phyloP scores from a whole-genome alignment of 2,888 invertebrate species.

The Pachydiplax longipennis region DNA sequence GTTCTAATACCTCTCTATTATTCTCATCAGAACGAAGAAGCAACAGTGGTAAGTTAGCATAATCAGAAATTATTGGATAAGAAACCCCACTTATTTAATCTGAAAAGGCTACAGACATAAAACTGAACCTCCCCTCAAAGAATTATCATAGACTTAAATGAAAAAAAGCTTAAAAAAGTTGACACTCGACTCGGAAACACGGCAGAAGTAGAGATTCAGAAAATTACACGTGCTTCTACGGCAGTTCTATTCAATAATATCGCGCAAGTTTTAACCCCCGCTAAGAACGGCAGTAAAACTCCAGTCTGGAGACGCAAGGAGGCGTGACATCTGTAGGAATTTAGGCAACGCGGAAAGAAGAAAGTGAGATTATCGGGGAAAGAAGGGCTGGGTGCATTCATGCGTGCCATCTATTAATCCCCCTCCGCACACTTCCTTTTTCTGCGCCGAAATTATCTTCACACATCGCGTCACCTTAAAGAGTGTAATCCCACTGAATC shows the following conservation, averaged over 20 bases:
- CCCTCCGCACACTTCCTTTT: not conserved
- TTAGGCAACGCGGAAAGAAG: not conserved
- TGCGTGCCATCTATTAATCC: slow-evolving; percentile 13
- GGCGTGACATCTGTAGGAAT: not conserved
- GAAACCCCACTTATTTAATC: no score
- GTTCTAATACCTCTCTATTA: no score
- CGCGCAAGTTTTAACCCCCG: not conserved
- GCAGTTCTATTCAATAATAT: not conserved
- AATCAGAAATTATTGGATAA: no score
- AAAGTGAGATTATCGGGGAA: not conserved
- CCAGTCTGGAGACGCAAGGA: not conserved
- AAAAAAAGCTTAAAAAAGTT: no score
- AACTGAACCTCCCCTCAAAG: no score
- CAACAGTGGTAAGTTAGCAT: no score
- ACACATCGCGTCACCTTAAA: slow-evolving; percentile 23
- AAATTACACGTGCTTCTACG: not conserved
- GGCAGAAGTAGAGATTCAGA: no score
- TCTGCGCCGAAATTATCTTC: slow-evolving; percentile 10
- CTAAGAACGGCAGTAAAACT: not conserved
- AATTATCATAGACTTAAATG: no score
- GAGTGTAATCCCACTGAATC: not conserved
- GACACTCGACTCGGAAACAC: no score
- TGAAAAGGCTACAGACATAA: no score
- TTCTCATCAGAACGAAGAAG: no score
- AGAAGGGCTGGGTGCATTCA: not conserved